Base-by-base conservation (phyloP, 2,797 vertebrate species). In the Botia kubotai region DNA sequence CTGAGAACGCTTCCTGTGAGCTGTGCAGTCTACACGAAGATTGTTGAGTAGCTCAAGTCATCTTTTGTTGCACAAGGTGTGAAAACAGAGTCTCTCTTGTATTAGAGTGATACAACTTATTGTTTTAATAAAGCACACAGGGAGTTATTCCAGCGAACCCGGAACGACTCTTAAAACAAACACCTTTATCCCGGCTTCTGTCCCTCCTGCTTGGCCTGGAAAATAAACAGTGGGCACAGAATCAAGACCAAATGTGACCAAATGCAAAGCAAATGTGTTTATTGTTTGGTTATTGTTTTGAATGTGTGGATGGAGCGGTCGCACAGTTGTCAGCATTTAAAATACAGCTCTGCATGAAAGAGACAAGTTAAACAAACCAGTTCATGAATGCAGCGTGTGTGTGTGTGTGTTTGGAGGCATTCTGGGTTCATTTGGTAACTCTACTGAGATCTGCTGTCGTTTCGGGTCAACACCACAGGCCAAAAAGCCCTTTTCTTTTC, bases 61-160 rank as follows among this genome's bases (percentile, higher is more conserved):
- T 81, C 75, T 83, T 73, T 77, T 57, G 76, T 80, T 82, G 79
- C 84, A 84, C 65, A 72, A 84, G 83, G 82, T 84, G 75, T 79
- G 72, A 87, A 81, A 77, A 79, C 70, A 80, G 68, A 77, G 74
- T 53, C 76, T 65, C 77, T 72, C 66, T 74, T 53, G 36, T 58
- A 77, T 65, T 81, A 46, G 36, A 84, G 86, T 81, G 75, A 78
- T 83, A 82, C 82, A 80, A 87, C 75, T 83, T 83, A 85, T 84
- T 82, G 82, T 86, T 80, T 87, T 82, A 86, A 87, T 87, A 87
- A 85, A 82, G 80, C 80, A 78, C 73, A 39, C 36, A 6, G 82
- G 77, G 75, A 72, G 58, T 21, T 72, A 72, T 72, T 75, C 76
- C 68, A 48, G 17, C 39, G 60, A 82, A 83, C 69, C 57, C 66